Evolutionary conservation across 2,797 vertebrate species (phyloP).

Genomic region (Miichthys miiuy): DNA sequence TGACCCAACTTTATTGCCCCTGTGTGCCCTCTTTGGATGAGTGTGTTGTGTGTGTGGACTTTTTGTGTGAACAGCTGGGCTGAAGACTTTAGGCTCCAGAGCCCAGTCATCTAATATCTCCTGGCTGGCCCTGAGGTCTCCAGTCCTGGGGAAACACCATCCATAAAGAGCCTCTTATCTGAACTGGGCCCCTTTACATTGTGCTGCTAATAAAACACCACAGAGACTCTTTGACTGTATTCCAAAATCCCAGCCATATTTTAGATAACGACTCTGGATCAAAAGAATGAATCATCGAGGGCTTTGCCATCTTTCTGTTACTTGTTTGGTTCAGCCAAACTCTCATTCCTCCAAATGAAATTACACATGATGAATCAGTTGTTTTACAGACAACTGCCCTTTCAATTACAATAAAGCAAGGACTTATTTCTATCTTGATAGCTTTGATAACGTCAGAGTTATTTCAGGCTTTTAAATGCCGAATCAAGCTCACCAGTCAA

Average conservation of each 20-base stretch:
- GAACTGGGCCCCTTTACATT: constrained; percentile 70
- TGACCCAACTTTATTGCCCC: constrained; percentile 81
- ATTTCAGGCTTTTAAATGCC: constrained; percentile 38
- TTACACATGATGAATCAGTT: constrained; percentile 48
- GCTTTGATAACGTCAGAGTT: constrained; percentile 29
- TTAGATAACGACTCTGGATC: constrained; percentile 62
- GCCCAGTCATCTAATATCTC: constrained; percentile 78
- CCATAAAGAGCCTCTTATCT: constrained; percentile 81
- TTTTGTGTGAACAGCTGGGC: constrained; percentile 87
- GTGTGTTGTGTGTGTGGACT: constrained; percentile 64
- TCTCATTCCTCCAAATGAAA: constrained; percentile 54
- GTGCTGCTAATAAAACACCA: constrained; percentile 75
- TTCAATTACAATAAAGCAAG: constrained; percentile 54
- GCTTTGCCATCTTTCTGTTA: constrained; percentile 38
- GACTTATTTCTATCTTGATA: constrained; percentile 15
- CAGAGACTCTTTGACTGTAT: constrained; percentile 71
- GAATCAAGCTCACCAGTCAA: constrained; percentile 41
- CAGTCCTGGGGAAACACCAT: constrained; percentile 69
- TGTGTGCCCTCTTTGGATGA: constrained; percentile 68
- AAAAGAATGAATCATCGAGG: constrained; percentile 54
- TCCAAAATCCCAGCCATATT: constrained; percentile 62
- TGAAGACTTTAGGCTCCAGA: constrained; percentile 67
- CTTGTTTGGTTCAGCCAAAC: constrained; percentile 41
- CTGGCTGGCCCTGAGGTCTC: constrained; percentile 73
- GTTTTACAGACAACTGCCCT: constrained; percentile 42